Evolutionary conservation across 1,140 invertebrate genomes (phyloP).

Genomic region (Hirudo medicinalis): DNA sequence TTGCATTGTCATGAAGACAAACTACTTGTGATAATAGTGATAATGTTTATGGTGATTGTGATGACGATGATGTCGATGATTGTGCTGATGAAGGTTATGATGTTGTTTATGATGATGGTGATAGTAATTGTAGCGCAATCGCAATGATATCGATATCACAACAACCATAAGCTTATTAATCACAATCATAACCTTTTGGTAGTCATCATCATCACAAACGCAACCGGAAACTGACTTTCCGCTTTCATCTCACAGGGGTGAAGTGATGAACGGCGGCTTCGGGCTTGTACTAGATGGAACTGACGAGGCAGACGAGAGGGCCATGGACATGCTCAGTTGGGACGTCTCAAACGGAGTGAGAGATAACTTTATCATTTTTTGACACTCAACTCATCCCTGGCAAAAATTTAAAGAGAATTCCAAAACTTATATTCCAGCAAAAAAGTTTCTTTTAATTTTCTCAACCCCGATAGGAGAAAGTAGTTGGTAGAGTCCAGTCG

Average conservation of each 20-base stretch:
- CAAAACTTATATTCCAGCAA: too few relatives aligned
- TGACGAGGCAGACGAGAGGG: conserved; percentile 43
- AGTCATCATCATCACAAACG: not conserved
- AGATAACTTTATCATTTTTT: not conserved
- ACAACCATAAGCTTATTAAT: not conserved
- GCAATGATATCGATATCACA: not conserved
- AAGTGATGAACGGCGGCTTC: conserved; percentile 58
- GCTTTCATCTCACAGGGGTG: conserved; percentile 43
- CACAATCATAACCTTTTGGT: not conserved
- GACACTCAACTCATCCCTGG: not conserved
- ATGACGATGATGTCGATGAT: not conserved
- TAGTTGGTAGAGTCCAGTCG: not conserved
- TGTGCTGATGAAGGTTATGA: not conserved
- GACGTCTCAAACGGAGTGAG: conserved; percentile 55
- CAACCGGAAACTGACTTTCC: conserved; percentile 17
- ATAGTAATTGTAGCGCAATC: not conserved
- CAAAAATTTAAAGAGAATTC: not conserved
- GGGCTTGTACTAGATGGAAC: conserved; percentile 54
- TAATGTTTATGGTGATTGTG: not conserved
- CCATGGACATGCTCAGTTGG: conserved; percentile 49
- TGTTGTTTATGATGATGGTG: not conserved
- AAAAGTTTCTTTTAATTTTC: too few relatives aligned
- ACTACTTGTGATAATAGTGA: conserved; percentile 1
- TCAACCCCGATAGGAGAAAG: not conserved
- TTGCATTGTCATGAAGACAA: too few relatives aligned